These are phyloP conservation scores for Halesus radiatus DNA, from an alignment of 1,140 invertebrate species.

Conservation along the genomic window DNA sequence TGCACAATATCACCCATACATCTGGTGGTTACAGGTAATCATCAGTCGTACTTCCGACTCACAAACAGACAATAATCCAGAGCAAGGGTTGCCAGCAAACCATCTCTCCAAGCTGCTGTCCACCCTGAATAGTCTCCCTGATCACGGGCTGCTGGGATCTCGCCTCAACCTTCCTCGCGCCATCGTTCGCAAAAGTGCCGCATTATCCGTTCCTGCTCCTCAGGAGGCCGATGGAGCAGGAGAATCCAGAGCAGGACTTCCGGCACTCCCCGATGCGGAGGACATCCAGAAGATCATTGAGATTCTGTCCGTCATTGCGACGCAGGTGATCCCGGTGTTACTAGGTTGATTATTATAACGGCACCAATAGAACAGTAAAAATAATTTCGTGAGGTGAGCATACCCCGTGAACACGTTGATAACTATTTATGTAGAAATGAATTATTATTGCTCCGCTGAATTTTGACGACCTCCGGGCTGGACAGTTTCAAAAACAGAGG, in stretches of 20 bases:
- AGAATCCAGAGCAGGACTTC: not conserved
- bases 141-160: not conserved
- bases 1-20: too few species aligned
- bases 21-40: not conserved
- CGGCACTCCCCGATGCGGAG: not conserved
- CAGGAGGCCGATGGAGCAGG: not conserved
- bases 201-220: not conserved
- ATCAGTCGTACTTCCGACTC: not conserved
- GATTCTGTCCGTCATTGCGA: not conserved
- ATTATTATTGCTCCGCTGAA: too few species aligned
- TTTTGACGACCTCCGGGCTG: too few species aligned
- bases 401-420: too few species aligned
- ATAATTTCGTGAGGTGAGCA: too few species aligned
- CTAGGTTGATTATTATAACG: too few species aligned
- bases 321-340: not conserved
- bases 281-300: slow-evolving; percentile 4
- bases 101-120: slow-evolving; percentile 10
- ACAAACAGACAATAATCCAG: not conserved
- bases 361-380: too few species aligned
- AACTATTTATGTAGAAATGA: too few species aligned
- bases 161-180: not conserved
- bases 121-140: not conserved
- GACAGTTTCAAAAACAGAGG: too few species aligned
- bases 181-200: not conserved
- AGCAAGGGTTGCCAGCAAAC: not conserved